Evolutionary conservation across 2,888 invertebrate species (phyloP).

Genomic region (Drosophila hawaiiensis): DNA sequence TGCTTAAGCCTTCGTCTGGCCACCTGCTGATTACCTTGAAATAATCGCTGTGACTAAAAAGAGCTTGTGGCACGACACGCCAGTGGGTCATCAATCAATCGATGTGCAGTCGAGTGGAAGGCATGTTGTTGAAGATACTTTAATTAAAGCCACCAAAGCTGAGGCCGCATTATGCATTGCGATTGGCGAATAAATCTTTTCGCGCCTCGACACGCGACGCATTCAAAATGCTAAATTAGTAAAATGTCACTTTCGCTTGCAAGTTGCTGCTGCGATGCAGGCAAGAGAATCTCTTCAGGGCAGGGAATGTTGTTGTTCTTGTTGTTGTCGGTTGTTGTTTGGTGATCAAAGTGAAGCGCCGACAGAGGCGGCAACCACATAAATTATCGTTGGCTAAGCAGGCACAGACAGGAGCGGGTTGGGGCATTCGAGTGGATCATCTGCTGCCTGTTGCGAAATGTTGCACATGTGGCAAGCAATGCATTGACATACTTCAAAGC

Average conservation of each 20-base stretch:
- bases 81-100: conserved; percentile 53
- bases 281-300: conserved; percentile 24
- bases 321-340: conserved; percentile 37
- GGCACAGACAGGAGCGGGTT: conserved; percentile 65
- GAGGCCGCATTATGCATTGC: conserved; percentile 47
- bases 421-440: conserved; percentile 4
- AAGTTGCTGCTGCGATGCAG: conserved; percentile 43
- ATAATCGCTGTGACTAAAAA: not conserved
- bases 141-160: conserved; percentile 55
- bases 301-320: conserved; percentile 31
- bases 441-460: conserved; percentile 58
- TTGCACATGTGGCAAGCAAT: conserved; percentile 75
- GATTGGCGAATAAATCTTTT: conserved; percentile 68
- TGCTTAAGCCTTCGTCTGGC: not conserved
- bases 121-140: conserved; percentile 40
- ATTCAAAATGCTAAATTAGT: conserved; percentile 80
- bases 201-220: conserved; percentile 61
- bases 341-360: conserved; percentile 65
- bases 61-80: conserved; percentile 21
- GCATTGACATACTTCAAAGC: conserved; percentile 79
- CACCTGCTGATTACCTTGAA: conserved; percentile 44
- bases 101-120: conserved; percentile 33
- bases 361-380: conserved; percentile 67
- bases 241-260: conserved; percentile 80
- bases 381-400: conserved; percentile 78